Base-by-base conservation (phyloP, 2,113 vertebrate genomes). In the Labrus mixtus region DNA sequence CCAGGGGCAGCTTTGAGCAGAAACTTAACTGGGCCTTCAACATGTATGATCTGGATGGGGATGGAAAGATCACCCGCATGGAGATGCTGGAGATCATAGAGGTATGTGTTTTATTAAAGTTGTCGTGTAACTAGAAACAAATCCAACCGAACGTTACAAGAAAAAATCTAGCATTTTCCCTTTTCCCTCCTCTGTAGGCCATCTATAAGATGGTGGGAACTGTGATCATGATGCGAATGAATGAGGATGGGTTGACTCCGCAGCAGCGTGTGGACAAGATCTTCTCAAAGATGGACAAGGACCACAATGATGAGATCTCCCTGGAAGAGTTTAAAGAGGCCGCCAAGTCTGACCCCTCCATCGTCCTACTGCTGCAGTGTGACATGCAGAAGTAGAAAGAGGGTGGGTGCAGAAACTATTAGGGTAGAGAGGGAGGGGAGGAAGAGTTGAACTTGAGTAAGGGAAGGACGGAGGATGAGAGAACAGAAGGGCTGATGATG, bases 191-290 rank as follows among this genome's bases (percentile, higher is more conserved):
- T 54, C 22, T 80, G 39, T 90, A 99, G 98, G 98, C 97, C 41
- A 99, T 99, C 89, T 99, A 99, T 93, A 99, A 98, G 93, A 99
- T 99, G 98, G 98, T 99, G 53, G 98, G 98, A 77, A 99, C 98
- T 0, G 98, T 99, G 85, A 99, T 99, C 88, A 99, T 99, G 98
- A 99, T 99, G 97, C 95, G 97, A 4, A 99, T 99, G 98, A 98
- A 99, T 70, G 97, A 99, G 37, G 98, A 99, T 0, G 97, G 97
- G 80, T 94, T 99, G 88, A 99, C 98, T 0, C 97, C 98, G 17
- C 97, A 99, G 94, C 97, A 99, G 89, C 95, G 98, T 0, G 98
- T 99, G 23, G 98, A 99, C 94, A 98, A 98, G 94, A 99, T 99
- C 95, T 99, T 99, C 94, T 97, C 96, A 90, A 99, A 98, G 96